These are phyloP conservation scores for Crotalus tigris DNA, from an alignment of 2,113 vertebrate genomes.

Conservation along the genomic window DNA sequence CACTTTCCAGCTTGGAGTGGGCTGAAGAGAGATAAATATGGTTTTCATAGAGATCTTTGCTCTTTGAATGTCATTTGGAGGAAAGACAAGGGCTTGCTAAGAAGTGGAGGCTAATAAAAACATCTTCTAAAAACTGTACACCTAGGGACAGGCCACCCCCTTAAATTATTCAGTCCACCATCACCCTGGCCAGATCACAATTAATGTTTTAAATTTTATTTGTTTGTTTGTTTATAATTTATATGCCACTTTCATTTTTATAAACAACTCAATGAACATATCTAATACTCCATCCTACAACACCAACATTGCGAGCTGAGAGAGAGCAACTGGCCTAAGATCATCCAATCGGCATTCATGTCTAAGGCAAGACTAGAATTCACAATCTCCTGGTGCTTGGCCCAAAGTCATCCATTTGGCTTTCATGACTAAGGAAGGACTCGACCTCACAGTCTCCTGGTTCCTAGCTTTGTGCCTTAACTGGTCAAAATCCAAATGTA, in stretches of 20 bases:
- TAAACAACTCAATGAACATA: background rate
- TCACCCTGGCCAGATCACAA: background rate
- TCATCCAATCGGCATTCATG: background rate
- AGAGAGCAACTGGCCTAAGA: background rate
- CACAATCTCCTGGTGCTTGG: no score
- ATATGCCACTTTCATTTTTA: background rate
- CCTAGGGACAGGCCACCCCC: background rate
- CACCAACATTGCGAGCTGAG: background rate
- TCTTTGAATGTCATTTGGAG: background rate
- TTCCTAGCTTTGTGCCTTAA: background rate
- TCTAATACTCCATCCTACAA: background rate
- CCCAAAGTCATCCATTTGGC: background rate
- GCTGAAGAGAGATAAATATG: background rate
- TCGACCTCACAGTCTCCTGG: background rate
- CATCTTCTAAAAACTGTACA: background rate
- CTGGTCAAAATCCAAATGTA: background rate
- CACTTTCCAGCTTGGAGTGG: background rate
- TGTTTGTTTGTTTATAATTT: background rate
- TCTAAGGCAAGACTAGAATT: background rate
- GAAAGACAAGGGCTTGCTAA: background rate
- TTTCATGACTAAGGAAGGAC: background rate
- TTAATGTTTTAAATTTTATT: background rate
- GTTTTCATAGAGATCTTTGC: background rate
- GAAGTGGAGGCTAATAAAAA: background rate
- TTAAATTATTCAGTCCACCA: background rate